These are phyloP conservation scores for Zaprionus capensis DNA, from an alignment of 1,140 invertebrate genomes.

Conservation along the genomic window DNA sequence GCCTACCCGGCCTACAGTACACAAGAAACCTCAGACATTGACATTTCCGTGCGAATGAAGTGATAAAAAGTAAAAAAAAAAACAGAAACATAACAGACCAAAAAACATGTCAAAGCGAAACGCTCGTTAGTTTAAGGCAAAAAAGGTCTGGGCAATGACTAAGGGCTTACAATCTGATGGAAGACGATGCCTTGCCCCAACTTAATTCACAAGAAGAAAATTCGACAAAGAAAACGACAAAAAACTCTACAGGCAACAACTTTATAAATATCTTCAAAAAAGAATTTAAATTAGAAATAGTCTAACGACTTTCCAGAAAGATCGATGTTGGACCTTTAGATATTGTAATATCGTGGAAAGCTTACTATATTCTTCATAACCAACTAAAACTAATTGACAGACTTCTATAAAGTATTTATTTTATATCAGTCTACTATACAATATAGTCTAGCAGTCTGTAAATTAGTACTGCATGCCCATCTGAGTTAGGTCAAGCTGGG, in stretches of 20 bases:
- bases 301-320: too few species aligned
- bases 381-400: too few species aligned
- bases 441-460: too few species aligned
- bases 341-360: too few species aligned
- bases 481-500: too few species aligned
- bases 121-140: constrained; percentile 48
- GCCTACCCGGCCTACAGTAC: constrained; percentile 37
- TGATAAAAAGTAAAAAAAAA: constrained; percentile 66
- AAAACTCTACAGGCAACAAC: too few species aligned
- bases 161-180: constrained; percentile 53
- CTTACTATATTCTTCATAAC: too few species aligned
- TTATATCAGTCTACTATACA: too few species aligned
- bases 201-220: constrained; percentile 33
- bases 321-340: too few species aligned
- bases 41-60: constrained; percentile 77
- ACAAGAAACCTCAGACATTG: constrained; percentile 58
- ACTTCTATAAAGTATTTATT: too few species aligned
- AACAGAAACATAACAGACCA: too few species aligned
- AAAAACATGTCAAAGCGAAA: constrained; percentile 14
- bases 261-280: not conserved
- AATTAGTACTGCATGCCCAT: too few species aligned
- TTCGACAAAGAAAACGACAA: not conserved
- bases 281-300: not conserved
- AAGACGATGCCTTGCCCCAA: constrained; percentile 53
- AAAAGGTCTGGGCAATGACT: not conserved